Evolutionary conservation across 2,113 vertebrate species (phyloP).

Genomic region (Arenaria interpres): DNA sequence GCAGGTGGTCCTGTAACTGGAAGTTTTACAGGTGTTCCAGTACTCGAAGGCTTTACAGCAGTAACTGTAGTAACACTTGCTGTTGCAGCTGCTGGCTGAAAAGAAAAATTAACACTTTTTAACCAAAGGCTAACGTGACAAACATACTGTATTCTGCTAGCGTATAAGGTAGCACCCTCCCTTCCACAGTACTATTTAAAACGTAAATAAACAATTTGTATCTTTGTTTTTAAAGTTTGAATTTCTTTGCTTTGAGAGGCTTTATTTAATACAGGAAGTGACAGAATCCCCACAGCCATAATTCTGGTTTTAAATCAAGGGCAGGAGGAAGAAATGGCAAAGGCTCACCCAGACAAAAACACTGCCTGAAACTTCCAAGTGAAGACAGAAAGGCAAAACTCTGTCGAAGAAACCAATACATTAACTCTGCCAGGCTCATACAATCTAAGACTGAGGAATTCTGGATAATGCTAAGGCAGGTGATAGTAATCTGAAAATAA

Average conservation of each 20-base stretch:
- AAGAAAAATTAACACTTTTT: slow-evolving; percentile 62
- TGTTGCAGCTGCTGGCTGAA: slow-evolving; percentile 72
- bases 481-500: neutral
- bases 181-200: neutral
- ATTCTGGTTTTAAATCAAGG: neutral
- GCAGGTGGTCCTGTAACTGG: slow-evolving; percentile 59
- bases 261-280: neutral
- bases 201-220: neutral
- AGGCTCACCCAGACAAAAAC: neutral
- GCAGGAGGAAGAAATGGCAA: neutral
- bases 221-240: neutral
- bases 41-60: slow-evolving; percentile 63
- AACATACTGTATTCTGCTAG: neutral
- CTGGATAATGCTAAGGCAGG: neutral
- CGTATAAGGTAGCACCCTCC: neutral
- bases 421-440: neutral
- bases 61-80: slow-evolving; percentile 63
- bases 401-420: neutral
- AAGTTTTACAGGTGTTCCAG: slow-evolving; percentile 70
- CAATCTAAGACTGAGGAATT: neutral
- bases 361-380: neutral
- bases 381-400: neutral
- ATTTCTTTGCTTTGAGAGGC: neutral
- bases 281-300: neutral
- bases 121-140: neutral